These are phyloP conservation scores for Anolis carolinensis DNA, from an alignment of 2,113 vertebrate genomes.

Conservation along the genomic window DNA sequence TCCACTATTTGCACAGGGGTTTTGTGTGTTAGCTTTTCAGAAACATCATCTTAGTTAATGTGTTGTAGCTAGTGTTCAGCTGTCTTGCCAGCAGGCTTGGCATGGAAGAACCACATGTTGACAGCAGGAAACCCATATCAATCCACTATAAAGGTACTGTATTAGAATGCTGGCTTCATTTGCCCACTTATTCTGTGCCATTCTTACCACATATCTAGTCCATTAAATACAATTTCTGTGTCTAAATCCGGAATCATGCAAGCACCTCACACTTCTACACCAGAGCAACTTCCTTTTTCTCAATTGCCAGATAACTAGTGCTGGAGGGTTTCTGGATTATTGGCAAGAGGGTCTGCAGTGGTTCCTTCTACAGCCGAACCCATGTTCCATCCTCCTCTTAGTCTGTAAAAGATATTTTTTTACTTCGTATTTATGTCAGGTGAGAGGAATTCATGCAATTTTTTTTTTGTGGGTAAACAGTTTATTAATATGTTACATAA, in stretches of 20 bases:
- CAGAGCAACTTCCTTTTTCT: background rate
- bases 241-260: background rate
- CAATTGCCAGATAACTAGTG: background rate
- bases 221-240: background rate
- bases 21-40: constrained; percentile 8
- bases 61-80: background rate
- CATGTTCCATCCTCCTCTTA: background rate
- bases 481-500: too few species aligned
- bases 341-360: background rate
- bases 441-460: background rate
- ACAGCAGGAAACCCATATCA: background rate
- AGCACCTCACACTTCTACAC: background rate
- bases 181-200: background rate
- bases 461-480: too few species aligned
- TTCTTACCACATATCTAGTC: background rate
- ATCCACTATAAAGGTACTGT: background rate
- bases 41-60: background rate
- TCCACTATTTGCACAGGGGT: background rate
- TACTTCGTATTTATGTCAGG: background rate
- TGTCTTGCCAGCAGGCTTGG: background rate
- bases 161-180: background rate
- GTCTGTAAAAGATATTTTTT: background rate
- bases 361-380: background rate
- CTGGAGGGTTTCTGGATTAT: background rate
- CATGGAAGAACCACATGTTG: background rate